phyloP scores from a whole-genome alignment of 2,888 invertebrate species.

The Melipona bicolor region DNA sequence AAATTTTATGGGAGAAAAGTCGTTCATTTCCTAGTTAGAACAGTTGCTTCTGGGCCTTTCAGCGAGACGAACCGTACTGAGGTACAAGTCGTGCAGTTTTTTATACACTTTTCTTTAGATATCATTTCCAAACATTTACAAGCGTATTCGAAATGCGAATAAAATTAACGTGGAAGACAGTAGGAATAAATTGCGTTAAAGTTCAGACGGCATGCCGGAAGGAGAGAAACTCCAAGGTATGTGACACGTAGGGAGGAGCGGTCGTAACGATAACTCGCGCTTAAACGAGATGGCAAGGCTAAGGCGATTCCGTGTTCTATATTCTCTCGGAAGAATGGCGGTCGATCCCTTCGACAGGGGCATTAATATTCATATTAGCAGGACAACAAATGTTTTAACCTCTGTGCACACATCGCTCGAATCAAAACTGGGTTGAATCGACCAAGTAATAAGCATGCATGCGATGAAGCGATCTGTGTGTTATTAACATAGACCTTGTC shows the following conservation, averaged over 20 bases:
- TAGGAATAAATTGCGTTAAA: neutral
- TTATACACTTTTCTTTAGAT: neutral
- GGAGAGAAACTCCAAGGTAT: neutral
- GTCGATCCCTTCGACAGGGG: conserved; percentile 31
- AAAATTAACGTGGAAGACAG: neutral
- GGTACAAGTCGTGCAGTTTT: no score
- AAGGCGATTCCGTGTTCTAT: conserved; percentile 45
- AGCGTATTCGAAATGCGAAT: neutral
- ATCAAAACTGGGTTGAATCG: conserved; percentile 58
- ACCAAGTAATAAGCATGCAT: conserved; percentile 78
- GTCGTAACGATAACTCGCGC: conserved; percentile 12
- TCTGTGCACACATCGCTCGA: conserved; percentile 52
- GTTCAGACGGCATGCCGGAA: neutral
- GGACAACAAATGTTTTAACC: conserved; percentile 33
- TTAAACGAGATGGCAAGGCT: conserved; percentile 47
- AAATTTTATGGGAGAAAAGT: no score
- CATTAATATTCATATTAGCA: conserved; percentile 68
- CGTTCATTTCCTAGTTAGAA: no score
- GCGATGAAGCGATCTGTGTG: conserved; percentile 80
- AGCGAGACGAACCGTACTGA: no score
- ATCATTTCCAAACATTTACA: neutral
- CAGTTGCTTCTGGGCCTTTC: no score
- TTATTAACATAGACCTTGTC: conserved; percentile 83
- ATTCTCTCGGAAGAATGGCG: conserved; percentile 52
- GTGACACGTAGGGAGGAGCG: neutral